Evolutionary conservation across 2,888 invertebrate species (phyloP).

Genomic region (Himalopsyche kuldschensis): DNA sequence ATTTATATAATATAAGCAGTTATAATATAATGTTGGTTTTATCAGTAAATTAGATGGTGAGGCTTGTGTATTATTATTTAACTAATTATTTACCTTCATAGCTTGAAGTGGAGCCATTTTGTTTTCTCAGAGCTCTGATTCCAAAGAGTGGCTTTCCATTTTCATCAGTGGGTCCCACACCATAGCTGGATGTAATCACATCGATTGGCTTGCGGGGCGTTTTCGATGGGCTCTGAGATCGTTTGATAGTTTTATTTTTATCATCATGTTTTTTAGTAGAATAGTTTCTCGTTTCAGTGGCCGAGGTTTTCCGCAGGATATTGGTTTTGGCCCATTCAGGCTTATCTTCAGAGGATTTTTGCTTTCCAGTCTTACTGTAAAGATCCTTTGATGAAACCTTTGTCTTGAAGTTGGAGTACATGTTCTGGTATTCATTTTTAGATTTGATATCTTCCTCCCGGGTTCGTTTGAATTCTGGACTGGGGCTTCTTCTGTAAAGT

Average conservation of each 20-base stretch:
- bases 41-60: too few relatives aligned
- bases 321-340: constrained; percentile 67
- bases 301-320: constrained; percentile 58
- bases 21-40: too few relatives aligned
- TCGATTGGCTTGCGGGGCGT: constrained; percentile 59
- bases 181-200: constrained; percentile 78
- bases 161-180: constrained; percentile 80
- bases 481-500: constrained; percentile 47
- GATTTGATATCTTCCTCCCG: constrained; percentile 44
- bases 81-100: constrained; percentile 61
- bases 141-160: constrained; percentile 80
- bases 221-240: constrained; percentile 52
- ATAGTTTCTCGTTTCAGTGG: constrained; percentile 48
- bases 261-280: constrained; percentile 51
- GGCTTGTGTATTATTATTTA: too few relatives aligned
- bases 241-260: constrained; percentile 50
- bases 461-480: constrained; percentile 47
- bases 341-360: constrained; percentile 54
- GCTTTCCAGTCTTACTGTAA: constrained; percentile 48
- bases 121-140: constrained; percentile 69
- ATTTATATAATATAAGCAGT: too few relatives aligned
- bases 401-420: constrained; percentile 32
- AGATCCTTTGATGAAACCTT: constrained; percentile 44
- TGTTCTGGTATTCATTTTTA: constrained; percentile 35
- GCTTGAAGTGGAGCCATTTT: constrained; percentile 61